Percentiles rank a stretch among this genome's conserved stretches.
These are phyloP conservation scores for Lycopodina hypogea DNA, from an alignment of 37 sponge, comb jelly and placozoan species.

Conservation along the genomic window DNA sequence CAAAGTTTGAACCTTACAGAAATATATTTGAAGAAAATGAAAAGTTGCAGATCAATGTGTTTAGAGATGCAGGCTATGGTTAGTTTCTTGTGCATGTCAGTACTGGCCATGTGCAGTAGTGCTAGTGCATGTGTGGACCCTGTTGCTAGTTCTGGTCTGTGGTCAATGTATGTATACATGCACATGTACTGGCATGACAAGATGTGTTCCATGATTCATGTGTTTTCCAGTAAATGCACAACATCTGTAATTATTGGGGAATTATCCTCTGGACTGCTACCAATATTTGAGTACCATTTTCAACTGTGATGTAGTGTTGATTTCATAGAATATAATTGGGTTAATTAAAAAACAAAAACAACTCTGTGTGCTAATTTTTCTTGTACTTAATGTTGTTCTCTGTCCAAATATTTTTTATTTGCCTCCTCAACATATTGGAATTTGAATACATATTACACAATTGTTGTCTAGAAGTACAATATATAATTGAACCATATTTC, in stretches of 20 bases:
- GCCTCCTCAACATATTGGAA: too few species aligned
- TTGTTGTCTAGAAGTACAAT: neutral
- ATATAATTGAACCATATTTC: neutral
- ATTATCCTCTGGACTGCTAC: too few species aligned
- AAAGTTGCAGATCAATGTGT: conserved; percentile 54
- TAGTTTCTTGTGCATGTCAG: neutral
- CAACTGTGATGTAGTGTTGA: too few species aligned
- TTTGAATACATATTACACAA: neutral
- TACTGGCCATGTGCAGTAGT: neutral
- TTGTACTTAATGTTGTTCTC: too few species aligned
- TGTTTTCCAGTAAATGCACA: neutral
- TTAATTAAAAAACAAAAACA: too few species aligned
- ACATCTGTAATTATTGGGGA: neutral
- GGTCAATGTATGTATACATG: neutral
- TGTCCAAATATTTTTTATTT: too few species aligned
- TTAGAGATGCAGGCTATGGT: conserved; percentile 88
- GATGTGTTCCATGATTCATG: neutral
- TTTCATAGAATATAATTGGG: too few species aligned
- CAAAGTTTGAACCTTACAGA: conserved; percentile 91
- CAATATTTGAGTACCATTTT: too few species aligned
- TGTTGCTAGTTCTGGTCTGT: too few species aligned
- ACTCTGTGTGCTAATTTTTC: too few species aligned
- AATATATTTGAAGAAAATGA: conserved; percentile 84
- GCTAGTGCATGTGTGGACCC: neutral
- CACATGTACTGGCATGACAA: neutral